Base-by-base conservation (phyloP, 2,113 vertebrate genomes). In the Aphyosemion australe region DNA sequence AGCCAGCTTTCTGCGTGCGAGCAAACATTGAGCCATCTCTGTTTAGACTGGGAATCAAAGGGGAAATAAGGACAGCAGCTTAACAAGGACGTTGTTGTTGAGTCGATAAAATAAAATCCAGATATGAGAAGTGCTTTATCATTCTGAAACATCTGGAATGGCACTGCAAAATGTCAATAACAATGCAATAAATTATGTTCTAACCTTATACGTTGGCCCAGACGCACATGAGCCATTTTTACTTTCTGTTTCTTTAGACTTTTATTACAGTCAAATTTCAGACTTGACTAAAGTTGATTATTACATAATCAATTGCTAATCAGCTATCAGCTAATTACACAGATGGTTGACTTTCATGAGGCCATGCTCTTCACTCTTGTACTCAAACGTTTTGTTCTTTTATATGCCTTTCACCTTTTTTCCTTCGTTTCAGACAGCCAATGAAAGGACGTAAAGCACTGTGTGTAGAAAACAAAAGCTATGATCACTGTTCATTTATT, bases 301-400 rank as follows among this genome's bases (percentile, higher is more conserved):
- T 72, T 65, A 77, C 72, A 75, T 73, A 58, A 80, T 75, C 51
- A 34, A 43, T 54, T 41, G 16, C 50, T 43, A 83, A 62, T n/a
- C n/a, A 21, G 26, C 61, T 64, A 55, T 57, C 43, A 58, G 51
- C 67, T 73, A n/a, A n/a, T n/a, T n/a, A n/a, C n/a, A 72, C 18
- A 67, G 74, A 65, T 69, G 76, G 51, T 18, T 80, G 76, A 60
- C 61, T 70, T 79, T 76, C 42, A 74, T 56, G 51, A 73, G 50
- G 31, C n/a, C 11, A 3, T 26, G 42, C 52, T 49, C 48, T 46
- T 58, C 6, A 49, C 56, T 70, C 61, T 49, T n/a, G 56, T 63
- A 37, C 53, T 61, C 67, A 8, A 49, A 20, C 31, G 34, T 39
- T 65, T 45, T 18, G 65, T 26, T 54, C 32, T 37, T 57, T 43